phyloP scores from a whole-genome alignment of 2,888 invertebrate genomes.

The Bursaphelenchus okinawaensis region DNA sequence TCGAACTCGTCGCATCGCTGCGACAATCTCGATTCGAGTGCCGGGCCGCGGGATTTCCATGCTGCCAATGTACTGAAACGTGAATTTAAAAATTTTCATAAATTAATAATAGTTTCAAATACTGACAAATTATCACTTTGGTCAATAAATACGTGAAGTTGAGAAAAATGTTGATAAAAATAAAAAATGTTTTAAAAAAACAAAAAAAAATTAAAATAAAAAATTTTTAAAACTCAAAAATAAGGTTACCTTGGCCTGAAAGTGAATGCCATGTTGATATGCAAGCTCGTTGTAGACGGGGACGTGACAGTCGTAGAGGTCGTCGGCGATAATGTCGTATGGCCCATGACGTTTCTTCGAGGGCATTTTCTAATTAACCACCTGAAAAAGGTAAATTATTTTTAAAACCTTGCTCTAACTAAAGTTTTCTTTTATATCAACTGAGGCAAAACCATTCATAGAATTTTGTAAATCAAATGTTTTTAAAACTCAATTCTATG shows the following conservation, averaged over 20 bases:
- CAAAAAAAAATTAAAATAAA: neutral
- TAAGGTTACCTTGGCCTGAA: conserved; percentile 98
- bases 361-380: conserved; percentile 16
- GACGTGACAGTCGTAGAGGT: conserved; percentile 88
- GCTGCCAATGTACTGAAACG: conserved; percentile 90
- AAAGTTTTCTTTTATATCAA: neutral
- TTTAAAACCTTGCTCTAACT: neutral
- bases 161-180: neutral
- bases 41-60: conserved; percentile 93
- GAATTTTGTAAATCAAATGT: no score
- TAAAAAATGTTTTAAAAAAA: neutral
- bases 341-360: conserved; percentile 30
- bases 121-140: neutral
- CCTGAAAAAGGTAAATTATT: neutral
- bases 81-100: neutral
- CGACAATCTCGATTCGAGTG: conserved; percentile 93
- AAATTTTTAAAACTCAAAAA: no score
- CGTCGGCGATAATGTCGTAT: conserved; percentile 90
- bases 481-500: no score
- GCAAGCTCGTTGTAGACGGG: conserved; percentile 95
- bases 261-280: conserved; percentile 90
- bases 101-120: neutral
- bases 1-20: conserved; percentile 94
- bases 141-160: no score
- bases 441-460: no score